phyloP scores from a whole-genome alignment of 2,888 invertebrate genomes.

The Dermolepida albohirtum region DNA sequence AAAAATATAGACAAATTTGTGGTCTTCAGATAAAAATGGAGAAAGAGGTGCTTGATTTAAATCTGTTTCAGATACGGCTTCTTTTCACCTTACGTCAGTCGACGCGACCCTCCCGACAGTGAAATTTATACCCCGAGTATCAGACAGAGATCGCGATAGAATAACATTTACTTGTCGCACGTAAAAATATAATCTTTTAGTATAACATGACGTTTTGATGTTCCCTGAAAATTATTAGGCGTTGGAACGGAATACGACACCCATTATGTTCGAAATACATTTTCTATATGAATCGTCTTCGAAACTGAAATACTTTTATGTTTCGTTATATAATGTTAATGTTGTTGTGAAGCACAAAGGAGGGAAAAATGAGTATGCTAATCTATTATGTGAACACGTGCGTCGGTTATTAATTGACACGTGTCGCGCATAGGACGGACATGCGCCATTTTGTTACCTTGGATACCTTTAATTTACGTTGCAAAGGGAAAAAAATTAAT shows the following conservation, averaged over 20 bases:
- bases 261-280: constrained; percentile 45
- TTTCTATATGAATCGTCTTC: constrained; percentile 43
- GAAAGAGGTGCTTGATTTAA: constrained; percentile 58
- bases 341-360: constrained; percentile 32
- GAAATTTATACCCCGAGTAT: constrained; percentile 22
- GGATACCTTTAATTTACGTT: constrained; percentile 40
- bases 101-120: constrained; percentile 26
- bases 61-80: constrained; percentile 49
- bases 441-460: constrained; percentile 44
- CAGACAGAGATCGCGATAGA: constrained; percentile 31
- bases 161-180: constrained; percentile 37
- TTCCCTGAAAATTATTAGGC: constrained; percentile 58
- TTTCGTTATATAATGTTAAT: constrained; percentile 32
- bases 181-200: constrained; percentile 48
- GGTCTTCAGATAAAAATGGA: constrained; percentile 51
- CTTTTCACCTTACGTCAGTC: constrained; percentile 21
- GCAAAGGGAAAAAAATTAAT: constrained; percentile 18
- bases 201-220: constrained; percentile 61
- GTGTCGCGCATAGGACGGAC: constrained; percentile 46
- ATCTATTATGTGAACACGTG: constrained; percentile 43
- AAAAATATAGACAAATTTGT: constrained; percentile 63
- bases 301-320: constrained; percentile 34
- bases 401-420: constrained; percentile 43
- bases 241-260: constrained; percentile 47
- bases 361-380: constrained; percentile 40